Evolutionary conservation across 2,888 invertebrate genomes (phyloP), one percentile per base, ranked within the genome.

Genomic region (Standfussiana lucernea): DNA sequence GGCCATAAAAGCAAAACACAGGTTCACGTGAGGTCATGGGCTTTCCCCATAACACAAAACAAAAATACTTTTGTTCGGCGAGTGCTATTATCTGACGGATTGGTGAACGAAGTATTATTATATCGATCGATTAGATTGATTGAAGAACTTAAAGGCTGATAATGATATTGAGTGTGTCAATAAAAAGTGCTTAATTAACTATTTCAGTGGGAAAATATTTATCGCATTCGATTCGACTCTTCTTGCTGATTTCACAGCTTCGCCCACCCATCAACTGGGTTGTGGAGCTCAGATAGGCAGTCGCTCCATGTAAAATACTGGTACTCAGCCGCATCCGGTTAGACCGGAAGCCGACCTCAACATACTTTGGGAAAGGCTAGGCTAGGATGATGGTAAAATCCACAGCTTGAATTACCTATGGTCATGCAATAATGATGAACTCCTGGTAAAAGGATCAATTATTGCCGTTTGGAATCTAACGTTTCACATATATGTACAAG

Each of bases 11-110:
- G 72, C n/a, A n/a, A 83, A 86, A 67, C 68, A 67, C 18, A 75
- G 67, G 82, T 80, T 82, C 85, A 82, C 32, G 35, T 18, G 13
- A 75, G 81, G 75, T 85, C 85, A 80, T 47, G 85, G 82, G 82
- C 59, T 85, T 85, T 82, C 61, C 85, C 81, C 75, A 40, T 56
- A 28, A 56, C 64, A 53, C 62, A 80, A 80, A 24, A 82, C n/a
- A 70, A 74, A 74, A 84, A 73, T 84, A 80, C 73, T 74, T 61
- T 70, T 73, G 74, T 72, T 45, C 45, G 53, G 13, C 42, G 47
- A 64, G 15, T 75, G 40, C 37, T 62, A 74, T 65, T 61, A 68
- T 69, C 40, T 69, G 40, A 78, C 24, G 35, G 40, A 61, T 83
- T 69, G 53, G 40, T 40, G 59, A 67, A 42, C 40, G 21, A 28